Base-by-base conservation (phyloP, 2,797 vertebrate species). In the Chelon labrosus region DNA sequence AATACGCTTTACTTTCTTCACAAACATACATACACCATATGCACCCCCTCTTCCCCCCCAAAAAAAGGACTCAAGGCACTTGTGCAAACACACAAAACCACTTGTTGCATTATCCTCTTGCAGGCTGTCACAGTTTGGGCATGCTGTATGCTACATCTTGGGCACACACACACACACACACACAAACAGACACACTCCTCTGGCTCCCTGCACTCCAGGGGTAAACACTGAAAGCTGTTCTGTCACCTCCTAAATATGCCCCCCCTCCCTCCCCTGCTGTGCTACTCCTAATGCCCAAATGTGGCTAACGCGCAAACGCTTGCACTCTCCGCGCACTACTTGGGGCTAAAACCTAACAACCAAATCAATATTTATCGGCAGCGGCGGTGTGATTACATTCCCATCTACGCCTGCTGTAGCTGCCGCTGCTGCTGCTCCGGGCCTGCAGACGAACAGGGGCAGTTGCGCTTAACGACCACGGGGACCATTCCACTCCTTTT, bases 361-460 rank as follows among this genome's bases (percentile, higher is more conserved):
- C 49, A 57, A 83, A 91, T 93, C 91, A 82, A 94, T 94, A 87
- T 83, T 91, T 86, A 89, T 92, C 44, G 55, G 61, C 79, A 39
- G 62, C 1, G 7, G 56, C 2, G 2, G 20, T 39, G 75, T 65
- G 77, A 84, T 87, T 76, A 84, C 77, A 72, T 77, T 64, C 73
- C 51, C 58, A 56, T 68, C 52, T 50, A 38, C 1, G n/a, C 51
- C 51, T 61, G 70, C 55, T 53, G 42, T 16, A 16, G 46, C 51
- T 12, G 51, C 51, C 27, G 65, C 60, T 50, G 50, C 44, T 47
- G 76, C 39, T 42, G 46, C 25, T 63, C 0, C 0, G 19, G 12
- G 65, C 56, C 66, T 55, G 59, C 4, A 51, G 65, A 64, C 8
- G 4, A 42, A 17, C 51, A 8, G 17, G 39, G 42, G 39, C 57